Base-by-base conservation (phyloP, 1,140 invertebrate genomes). In the Drosophila hydei region DNA sequence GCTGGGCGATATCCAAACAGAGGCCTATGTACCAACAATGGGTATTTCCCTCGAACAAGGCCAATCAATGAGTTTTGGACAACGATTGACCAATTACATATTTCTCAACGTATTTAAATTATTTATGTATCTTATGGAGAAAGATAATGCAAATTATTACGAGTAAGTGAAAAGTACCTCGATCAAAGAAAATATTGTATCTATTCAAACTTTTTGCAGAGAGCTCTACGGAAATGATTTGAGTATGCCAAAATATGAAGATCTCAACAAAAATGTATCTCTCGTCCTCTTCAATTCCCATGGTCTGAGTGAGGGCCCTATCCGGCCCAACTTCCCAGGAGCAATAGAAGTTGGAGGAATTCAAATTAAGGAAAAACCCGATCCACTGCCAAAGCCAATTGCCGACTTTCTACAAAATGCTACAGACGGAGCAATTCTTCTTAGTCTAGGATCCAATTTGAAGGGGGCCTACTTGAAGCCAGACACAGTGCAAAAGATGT, bases 381-480 rank as follows among this genome's bases (percentile, higher is more conserved):
- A 90, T 55, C 68, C 76, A 1, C 55, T 93, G 4, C 91, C 92
- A 6, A 30, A 63, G 6, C 27, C 71, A 0, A 50, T 85, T 3
- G 59, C 27, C 0, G 38, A 77, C 40, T 83, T 85, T 27, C 36
- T 87, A 0, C 30, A 76, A 59, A 80, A 84, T 9, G 60, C 72
- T 8, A 67, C 62, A 19, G n/a, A 73, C n/a, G 80, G 77, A n/a
- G 77, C 81, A 3, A 92, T 95, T 52, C 94, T 94, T 38, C 92
- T 95, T 47, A 94, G 93, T 75, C 90, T 95, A 18, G 94, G 94
- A 0, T 92, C 93, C 2, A 93, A 92, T 58, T 64, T 94, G 0
- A 81, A 90, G 30, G 89, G 92, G 3, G 64, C 72, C 3, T 52
- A 88, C 4, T 70, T 94, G 3, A 91, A 92, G 1, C 62, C 73